Evolutionary conservation across 2,113 vertebrate genomes (phyloP), one percentile per base, ranked within the genome.

Genomic region (Jaculus jaculus): DNA sequence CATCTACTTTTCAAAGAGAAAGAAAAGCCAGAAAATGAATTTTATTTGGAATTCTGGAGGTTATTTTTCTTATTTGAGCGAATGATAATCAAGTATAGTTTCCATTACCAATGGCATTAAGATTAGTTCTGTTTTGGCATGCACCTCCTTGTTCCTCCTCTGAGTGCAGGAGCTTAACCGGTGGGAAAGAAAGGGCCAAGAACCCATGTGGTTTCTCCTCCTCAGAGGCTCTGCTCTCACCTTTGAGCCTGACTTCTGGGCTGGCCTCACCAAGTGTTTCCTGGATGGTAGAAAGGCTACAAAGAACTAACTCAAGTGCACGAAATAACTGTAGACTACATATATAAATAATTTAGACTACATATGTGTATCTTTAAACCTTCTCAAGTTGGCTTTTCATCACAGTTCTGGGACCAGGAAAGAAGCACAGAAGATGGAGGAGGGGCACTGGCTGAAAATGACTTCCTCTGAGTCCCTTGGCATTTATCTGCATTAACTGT

Each of bases 201-300:
- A 32, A 3, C 15, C n/a, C 65, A 34, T 2, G 39, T 3, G 11
- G 13, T 4, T 3, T 24, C 20, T 47, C 15, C 37, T 54, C 1
- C 51, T n/a, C 17, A 2, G 0, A 0, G 16, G 72, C 24, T 1
- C 2, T 11, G 2, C 0, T 0, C 15, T 69, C 16, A 18, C 2
- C 0, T 16, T 75, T 0, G 24, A 16, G 13, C 9, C 37, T 65
- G 0, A 60, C n/a, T 73, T 54, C 13, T 16, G 47, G 34, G 39
- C 89, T 61, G 17, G 85, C 71, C 39, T 86, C 24, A 0, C 4
- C 10, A 10, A 10, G 3, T 47, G 61, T 54, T 32, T 37, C 73
- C 51, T n/a, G n/a, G 15, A 12, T 32, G 16, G 80, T 8, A 15
- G 9, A 13, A 23, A 34, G 30, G 21, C 4, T 7, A 34, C 37